A percentile compares a stretch with the other conserved stretches of the same genome.
These are phyloP conservation scores for Neelides sp. DNA, from an alignment of 1,140 invertebrate species.

Conservation along the genomic window DNA sequence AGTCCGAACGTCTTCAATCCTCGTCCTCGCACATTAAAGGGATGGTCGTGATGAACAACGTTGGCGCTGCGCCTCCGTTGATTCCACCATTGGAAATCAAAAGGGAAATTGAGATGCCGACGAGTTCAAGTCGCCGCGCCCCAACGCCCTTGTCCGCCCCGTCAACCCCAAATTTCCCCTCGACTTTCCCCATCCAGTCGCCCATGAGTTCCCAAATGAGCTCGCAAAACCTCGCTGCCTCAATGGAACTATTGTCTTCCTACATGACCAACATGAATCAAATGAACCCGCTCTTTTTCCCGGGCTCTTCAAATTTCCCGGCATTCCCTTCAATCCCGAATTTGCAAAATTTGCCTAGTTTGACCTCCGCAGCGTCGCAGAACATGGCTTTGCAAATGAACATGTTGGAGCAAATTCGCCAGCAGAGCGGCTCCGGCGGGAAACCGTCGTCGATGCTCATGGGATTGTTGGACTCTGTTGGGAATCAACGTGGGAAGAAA, in stretches of 20 bases:
- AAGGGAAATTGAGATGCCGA: too few relatives aligned
- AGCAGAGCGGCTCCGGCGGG: neutral
- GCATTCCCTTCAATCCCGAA: neutral
- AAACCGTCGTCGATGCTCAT: constrained; percentile 10
- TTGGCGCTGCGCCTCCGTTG: too few relatives aligned
- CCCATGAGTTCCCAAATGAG: too few relatives aligned
- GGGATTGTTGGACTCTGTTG: constrained; percentile 19
- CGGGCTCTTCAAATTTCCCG: too few relatives aligned
- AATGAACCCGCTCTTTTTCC: neutral
- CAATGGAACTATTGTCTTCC: constrained; percentile 10
- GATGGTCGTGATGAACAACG: constrained; percentile 27
- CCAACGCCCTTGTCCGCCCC: neutral
- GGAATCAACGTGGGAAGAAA: constrained; percentile 12
- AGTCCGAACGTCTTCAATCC: constrained; percentile 18
- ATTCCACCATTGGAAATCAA: too few relatives aligned
- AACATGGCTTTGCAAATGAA: constrained; percentile 17
- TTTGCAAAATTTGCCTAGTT: constrained; percentile 8
- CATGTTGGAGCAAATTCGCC: constrained; percentile 12
- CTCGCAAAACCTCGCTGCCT: too few relatives aligned
- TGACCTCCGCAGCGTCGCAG: constrained; percentile 10
- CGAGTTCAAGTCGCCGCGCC: neutral
- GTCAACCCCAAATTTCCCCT: constrained; percentile 12
- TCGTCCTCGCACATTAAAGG: constrained; percentile 12
- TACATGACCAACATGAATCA: constrained; percentile 13
- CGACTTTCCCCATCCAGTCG: too few relatives aligned